A percentile compares a stretch with the other conserved stretches of the same genome.
These are phyloP conservation scores for Cynopterus sphinx DNA, from an alignment of 2,797 vertebrate genomes.

Conservation along the genomic window DNA sequence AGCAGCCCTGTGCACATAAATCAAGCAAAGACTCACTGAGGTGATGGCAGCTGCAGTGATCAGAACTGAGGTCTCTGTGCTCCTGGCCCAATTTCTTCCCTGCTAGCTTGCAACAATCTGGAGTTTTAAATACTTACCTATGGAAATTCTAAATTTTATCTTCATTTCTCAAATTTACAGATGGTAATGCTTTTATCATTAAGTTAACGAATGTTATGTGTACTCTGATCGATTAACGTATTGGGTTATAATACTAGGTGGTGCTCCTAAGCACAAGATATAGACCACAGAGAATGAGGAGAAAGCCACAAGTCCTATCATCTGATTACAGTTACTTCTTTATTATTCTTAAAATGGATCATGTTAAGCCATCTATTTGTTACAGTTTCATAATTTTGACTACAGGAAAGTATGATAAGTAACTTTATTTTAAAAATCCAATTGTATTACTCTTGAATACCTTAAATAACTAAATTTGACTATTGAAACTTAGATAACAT, in stretches of 20 bases:
- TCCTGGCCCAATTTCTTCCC: background rate
- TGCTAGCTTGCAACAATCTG: background rate
- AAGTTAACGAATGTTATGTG: background rate
- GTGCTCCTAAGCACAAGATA: background rate
- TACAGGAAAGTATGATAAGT: background rate
- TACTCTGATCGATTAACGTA: background rate
- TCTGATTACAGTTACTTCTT: background rate
- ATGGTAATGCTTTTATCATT: background rate
- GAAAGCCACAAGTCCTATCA: background rate
- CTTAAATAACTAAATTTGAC: background rate
- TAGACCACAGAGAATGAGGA: background rate
- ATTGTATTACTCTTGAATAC: background rate
- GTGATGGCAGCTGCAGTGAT: background rate
- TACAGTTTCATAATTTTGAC: background rate
- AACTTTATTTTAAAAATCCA: background rate
- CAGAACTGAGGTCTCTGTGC: background rate
- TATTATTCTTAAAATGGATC: background rate
- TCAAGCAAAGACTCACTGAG: background rate
- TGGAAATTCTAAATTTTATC: background rate
- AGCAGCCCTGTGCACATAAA: background rate
- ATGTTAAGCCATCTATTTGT: background rate
- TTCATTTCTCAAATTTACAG: constrained; percentile 16
- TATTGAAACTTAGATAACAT: background rate
- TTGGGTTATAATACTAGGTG: background rate
- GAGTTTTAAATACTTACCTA: background rate